Evolutionary conservation across 2,113 vertebrate genomes (phyloP), one percentile per base, ranked within the genome.

Genomic region (Anoura caudifer): DNA sequence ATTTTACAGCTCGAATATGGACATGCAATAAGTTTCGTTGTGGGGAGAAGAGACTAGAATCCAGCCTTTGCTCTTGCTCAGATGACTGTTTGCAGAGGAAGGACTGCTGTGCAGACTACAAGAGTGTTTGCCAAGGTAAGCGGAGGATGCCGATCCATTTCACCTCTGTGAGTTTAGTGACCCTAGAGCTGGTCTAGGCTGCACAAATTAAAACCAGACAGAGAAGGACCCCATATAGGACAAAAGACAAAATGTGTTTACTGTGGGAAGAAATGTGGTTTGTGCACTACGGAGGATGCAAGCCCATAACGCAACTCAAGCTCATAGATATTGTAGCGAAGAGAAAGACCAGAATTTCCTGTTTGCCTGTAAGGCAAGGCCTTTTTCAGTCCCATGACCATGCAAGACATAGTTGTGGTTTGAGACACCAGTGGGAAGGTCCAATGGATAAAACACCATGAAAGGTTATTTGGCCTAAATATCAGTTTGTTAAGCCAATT

Each of bases 81-180:
- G 98, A 98, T 63, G 99, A 99, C 95, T 99, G 99, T 93, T 85
- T 98, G 92, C 67, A 97, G 87, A 94, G 36, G 79, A 98, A 98
- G 36, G 98, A 99, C 95, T 99, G 99, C 95, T 99, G 99, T 94
- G 50, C 91, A 31, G 97, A 99, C 97, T 99, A 99, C 87, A 97
- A 97, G 41, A 99, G 36, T 0, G 7, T 97, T 67, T 99, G 99
- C 95, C 96, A 98, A 98, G 98, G 99, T 99, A 97, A 98, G 97
- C 1, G 36, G 85, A 90, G 5, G 70, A 11, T 4, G 22, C 19
- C 13, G 26, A 36, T 3, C 4, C 22, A 1, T 41, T 38, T 56
- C 50, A 31, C 36, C 16, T 83, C 28, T 24, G 15, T 28, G 41
- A 80, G 13, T 82, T 91, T 65, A 69, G 12, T 50, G 73, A 82